phyloP scores from a whole-genome alignment of 2,888 invertebrate species.

The Stenotaenia linearis region DNA sequence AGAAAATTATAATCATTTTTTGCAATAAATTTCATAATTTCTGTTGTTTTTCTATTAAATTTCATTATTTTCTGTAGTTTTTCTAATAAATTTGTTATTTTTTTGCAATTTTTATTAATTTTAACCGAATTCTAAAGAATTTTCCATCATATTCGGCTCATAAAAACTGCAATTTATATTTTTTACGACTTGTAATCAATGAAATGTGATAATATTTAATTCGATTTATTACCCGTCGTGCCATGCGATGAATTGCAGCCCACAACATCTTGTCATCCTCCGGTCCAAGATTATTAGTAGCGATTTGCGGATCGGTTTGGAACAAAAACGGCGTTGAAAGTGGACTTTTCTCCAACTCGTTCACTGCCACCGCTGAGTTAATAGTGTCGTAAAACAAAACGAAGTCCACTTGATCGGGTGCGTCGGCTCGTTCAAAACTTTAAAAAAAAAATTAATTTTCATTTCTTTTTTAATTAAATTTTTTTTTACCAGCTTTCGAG shows the following conservation, averaged over 20 bases:
- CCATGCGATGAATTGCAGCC: constrained; percentile 31
- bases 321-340: constrained; percentile 29
- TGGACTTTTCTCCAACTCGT: constrained; percentile 29
- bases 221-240: neutral
- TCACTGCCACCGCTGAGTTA: constrained; percentile 12
- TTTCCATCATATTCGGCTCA: too few relatives aligned
- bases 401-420: constrained; percentile 28
- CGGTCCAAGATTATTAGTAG: constrained; percentile 4
- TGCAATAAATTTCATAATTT: neutral
- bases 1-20: neutral
- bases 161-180: too few relatives aligned
- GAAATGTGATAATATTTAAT: too few relatives aligned
- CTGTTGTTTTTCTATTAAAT: neutral
- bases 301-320: constrained; percentile 13
- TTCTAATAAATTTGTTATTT: too few relatives aligned
- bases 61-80: too few relatives aligned
- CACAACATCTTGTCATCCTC: constrained; percentile 28
- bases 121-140: too few relatives aligned
- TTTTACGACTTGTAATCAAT: too few relatives aligned
- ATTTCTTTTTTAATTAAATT: neutral
- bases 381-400: constrained; percentile 27
- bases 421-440: constrained; percentile 29
- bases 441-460: neutral
- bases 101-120: too few relatives aligned
- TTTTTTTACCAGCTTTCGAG: constrained; percentile 29